Evolutionary conservation across 2,113 vertebrate genomes (phyloP).

Genomic region (Chionis minor): DNA sequence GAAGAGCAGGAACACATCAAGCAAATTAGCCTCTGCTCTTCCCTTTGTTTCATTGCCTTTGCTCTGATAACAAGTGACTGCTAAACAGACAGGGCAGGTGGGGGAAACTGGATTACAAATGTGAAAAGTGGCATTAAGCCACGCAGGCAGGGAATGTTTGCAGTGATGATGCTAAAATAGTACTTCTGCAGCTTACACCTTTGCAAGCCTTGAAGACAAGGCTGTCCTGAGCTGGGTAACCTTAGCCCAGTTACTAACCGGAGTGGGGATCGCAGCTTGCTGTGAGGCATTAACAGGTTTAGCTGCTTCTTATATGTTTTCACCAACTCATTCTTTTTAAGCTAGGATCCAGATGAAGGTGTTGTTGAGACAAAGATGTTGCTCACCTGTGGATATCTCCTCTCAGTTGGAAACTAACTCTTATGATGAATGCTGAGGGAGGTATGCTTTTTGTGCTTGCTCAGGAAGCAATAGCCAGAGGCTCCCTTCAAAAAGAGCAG

Average conservation of each 20-base stretch:
- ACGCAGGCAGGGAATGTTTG: not conserved
- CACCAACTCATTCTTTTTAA: not conserved
- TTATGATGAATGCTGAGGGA: not conserved
- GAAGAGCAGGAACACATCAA: not conserved
- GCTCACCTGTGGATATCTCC: constrained; percentile 18
- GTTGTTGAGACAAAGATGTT: not conserved
- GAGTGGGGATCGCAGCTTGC: not conserved
- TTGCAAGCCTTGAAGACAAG: not conserved
- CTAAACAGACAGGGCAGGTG: not conserved
- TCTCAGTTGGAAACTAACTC: not conserved
- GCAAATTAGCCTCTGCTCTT: not conserved
- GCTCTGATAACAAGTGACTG: not conserved
- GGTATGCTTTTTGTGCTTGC: not conserved
- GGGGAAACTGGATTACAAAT: not conserved
- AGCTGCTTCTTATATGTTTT: not conserved
- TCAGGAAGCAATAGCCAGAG: not conserved
- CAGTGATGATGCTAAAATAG: not conserved
- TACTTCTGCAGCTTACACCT: not conserved
- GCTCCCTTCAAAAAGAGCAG: not conserved
- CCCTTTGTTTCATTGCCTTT: constrained; percentile 10
- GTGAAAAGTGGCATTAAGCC: not conserved
- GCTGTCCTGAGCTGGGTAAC: not conserved
- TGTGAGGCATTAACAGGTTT: not conserved
- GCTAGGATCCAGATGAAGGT: not conserved
- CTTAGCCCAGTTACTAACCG: not conserved